Percentiles rank a stretch among this genome's conserved stretches.
Conservation (phyloP, 2,113 vertebrate species). For the Triplophysa rosa region DNA sequence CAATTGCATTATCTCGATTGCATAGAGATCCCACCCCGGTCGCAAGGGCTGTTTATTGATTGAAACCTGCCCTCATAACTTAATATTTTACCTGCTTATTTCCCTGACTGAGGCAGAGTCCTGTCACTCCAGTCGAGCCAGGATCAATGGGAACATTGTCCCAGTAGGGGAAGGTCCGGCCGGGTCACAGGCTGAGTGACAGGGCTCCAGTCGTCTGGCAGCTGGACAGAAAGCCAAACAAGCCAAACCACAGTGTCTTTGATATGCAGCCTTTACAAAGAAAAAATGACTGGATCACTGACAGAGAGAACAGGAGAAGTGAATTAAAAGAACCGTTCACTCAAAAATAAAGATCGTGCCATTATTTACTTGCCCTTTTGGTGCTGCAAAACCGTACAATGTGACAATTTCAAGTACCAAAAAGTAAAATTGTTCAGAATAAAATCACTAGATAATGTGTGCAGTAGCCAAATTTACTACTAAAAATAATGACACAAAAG, state of each 20-base stretch:
- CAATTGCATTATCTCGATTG: conserved; percentile 67
- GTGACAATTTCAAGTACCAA: too few species aligned
- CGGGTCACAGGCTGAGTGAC: conserved; percentile 74
- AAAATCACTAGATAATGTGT: too few species aligned
- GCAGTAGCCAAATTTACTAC: too few species aligned
- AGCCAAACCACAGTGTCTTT: conserved; percentile 60
- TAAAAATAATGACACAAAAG: too few species aligned
- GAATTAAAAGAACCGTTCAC: conserved; percentile 22
- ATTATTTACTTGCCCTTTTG: too few species aligned
- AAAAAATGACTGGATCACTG: conserved; percentile 37
- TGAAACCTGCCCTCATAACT: conserved; percentile 71
- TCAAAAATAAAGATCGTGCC: too few species aligned
- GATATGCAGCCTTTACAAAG: conserved; percentile 46
- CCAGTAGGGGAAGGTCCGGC: conserved; percentile 68
- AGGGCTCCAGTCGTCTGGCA: conserved; percentile 70
- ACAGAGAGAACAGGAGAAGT: conserved; percentile 54
- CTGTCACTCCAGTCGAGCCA: conserved; percentile 70
- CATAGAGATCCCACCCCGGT: conserved; percentile 44
- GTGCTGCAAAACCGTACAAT: too few species aligned
- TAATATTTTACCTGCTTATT: conserved; percentile 79
- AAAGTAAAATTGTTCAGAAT: too few species aligned
- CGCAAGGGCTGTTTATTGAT: conserved; percentile 73
- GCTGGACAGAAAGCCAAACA: conserved; percentile 63
- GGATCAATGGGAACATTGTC: conserved; percentile 80
- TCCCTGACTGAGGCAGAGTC: conserved; percentile 67